Evolutionary conservation across 2,888 invertebrate genomes (phyloP).

Genomic region (Podabrus alpinus): DNA sequence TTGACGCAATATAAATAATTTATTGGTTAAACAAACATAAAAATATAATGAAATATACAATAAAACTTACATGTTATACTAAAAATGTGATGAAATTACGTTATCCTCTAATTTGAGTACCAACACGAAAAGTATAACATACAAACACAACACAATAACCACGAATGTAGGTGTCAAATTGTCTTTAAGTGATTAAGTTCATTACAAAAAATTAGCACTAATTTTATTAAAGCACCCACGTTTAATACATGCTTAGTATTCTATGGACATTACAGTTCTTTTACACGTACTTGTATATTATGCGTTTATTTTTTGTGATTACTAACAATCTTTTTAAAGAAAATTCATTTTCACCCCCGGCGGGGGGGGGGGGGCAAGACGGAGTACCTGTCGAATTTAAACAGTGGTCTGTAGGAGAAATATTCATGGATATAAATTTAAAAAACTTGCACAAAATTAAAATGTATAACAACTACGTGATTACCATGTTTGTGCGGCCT

Average conservation of each 20-base stretch:
- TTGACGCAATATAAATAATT: not conserved
- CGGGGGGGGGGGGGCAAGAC: too few species aligned
- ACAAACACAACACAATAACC: not conserved
- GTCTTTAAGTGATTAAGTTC: not conserved
- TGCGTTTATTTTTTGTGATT: too few species aligned
- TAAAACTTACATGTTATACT: not conserved
- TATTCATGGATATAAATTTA: too few species aligned
- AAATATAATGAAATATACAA: not conserved
- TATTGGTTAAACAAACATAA: not conserved
- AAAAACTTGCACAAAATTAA: too few species aligned
- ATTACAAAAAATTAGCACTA: not conserved
- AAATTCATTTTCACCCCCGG: too few species aligned
- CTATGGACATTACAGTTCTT: not conserved
- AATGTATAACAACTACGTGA: too few species aligned
- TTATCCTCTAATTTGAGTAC: not conserved
- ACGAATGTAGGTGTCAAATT: not conserved
- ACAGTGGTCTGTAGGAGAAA: too few species aligned
- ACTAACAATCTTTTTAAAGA: too few species aligned
- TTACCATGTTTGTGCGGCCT: too few species aligned
- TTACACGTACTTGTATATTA: not conserved
- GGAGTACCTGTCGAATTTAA: too few species aligned
- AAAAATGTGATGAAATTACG: not conserved
- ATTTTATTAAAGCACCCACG: not conserved
- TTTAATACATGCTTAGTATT: not conserved
- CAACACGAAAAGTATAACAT: not conserved